Evolutionary conservation across 1,140 invertebrate species (phyloP).

Genomic region (Drosophila suzukii): DNA sequence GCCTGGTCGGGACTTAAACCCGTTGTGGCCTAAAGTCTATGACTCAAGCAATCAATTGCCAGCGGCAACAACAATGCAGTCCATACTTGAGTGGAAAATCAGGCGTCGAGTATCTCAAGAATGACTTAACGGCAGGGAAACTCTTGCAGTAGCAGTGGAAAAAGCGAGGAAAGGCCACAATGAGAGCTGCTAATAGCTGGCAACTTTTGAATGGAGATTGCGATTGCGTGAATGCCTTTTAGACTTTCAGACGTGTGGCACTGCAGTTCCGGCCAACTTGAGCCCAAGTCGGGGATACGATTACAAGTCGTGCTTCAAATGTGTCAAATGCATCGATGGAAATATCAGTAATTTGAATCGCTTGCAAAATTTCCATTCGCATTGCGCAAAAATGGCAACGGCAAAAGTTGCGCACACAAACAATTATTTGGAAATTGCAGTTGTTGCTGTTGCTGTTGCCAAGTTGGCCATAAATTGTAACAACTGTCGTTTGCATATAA

Average conservation of each 20-base stretch:
- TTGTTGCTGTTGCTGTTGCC: conserved; percentile 33
- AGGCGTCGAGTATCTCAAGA: conserved; percentile 73
- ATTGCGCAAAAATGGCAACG: conserved; percentile 68
- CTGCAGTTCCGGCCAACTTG: conserved; percentile 63
- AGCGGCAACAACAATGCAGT: conserved; percentile 48
- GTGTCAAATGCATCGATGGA: conserved; percentile 75
- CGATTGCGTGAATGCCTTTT: conserved; percentile 68
- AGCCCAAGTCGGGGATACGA: conserved; percentile 19
- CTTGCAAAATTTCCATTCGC: conserved; percentile 75
- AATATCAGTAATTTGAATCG: conserved; percentile 73
- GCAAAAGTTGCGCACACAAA: conserved; percentile 53
- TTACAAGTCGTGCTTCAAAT: conserved; percentile 52
- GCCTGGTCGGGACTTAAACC: conserved; percentile 39
- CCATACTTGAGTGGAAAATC: conserved; percentile 69
- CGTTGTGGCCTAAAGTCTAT: conserved; percentile 62
- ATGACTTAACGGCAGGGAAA: conserved; percentile 77
- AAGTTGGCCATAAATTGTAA: conserved; percentile 72
- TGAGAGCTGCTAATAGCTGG: conserved; percentile 68
- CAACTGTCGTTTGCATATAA: conserved; percentile 79
- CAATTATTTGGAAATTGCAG: conserved; percentile 58
- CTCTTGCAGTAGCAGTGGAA: conserved; percentile 27
- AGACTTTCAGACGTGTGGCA: conserved; percentile 66
- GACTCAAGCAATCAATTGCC: conserved; percentile 81
- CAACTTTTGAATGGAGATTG: conserved; percentile 50
- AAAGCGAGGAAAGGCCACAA: conserved; percentile 48